These are phyloP conservation scores for Brachypterus glaber DNA, from an alignment of 2,888 invertebrate genomes.

Conservation along the genomic window DNA sequence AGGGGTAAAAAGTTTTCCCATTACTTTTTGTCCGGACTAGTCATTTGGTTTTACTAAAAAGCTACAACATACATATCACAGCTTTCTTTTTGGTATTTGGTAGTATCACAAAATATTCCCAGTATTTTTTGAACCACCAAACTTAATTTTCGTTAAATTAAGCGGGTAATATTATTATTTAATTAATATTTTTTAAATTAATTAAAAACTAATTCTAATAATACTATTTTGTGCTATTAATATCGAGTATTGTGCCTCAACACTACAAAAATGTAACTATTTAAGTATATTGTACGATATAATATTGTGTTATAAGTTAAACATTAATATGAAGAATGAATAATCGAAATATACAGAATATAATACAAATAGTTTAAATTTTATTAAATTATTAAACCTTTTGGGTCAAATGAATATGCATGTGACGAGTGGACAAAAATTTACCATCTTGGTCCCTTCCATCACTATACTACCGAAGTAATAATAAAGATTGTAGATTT, in stretches of 20 bases:
- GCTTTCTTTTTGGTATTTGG: constrained; percentile 33
- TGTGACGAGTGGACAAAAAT: constrained; percentile 39
- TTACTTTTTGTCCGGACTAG: constrained; percentile 37
- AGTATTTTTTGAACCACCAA: constrained; percentile 42
- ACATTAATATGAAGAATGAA: constrained; percentile 13
- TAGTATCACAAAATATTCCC: constrained; percentile 43
- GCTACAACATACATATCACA: constrained; percentile 39
- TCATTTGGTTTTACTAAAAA: constrained; percentile 23
- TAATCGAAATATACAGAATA: constrained; percentile 14
- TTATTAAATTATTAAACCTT: no score
- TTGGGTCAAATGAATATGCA: no score
- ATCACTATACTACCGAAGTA: constrained; percentile 37
- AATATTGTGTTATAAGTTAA: constrained; percentile 5
- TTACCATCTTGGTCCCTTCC: constrained; percentile 37
- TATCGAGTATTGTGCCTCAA: constrained; percentile 13
- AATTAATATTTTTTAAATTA: constrained; percentile 5
- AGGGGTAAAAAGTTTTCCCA: constrained; percentile 40
- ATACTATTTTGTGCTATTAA: neutral
- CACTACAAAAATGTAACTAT: constrained; percentile 5
- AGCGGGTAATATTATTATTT: constrained; percentile 15
- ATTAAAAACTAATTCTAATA: constrained; percentile 1
- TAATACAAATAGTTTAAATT: constrained; percentile 12
- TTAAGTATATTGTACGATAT: constrained; percentile 15
- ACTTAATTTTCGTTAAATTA: constrained; percentile 32
- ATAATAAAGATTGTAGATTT: constrained; percentile 25